Evolutionary conservation across 2,113 vertebrate species (phyloP).

Genomic region (Pseudorectes ferrugineus): DNA sequence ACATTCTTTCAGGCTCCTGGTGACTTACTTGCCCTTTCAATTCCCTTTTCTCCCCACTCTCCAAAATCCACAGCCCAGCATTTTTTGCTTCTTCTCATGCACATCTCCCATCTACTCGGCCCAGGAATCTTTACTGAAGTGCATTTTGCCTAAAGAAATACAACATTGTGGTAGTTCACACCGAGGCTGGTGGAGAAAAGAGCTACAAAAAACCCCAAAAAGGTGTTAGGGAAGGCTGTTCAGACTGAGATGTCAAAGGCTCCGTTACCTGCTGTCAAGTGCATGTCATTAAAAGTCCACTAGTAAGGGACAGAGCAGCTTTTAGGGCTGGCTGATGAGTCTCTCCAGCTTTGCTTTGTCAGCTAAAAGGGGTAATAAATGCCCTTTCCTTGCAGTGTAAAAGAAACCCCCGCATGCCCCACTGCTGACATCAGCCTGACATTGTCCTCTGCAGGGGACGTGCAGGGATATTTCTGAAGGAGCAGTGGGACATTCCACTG

Average conservation of each 20-base stretch:
- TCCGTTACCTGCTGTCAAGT: not conserved
- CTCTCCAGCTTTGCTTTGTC: constrained; percentile 22
- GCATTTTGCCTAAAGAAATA: not conserved
- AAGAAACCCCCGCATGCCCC: not conserved
- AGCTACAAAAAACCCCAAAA: not conserved
- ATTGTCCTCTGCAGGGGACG: constrained; percentile 23
- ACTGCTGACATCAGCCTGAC: constrained; percentile 42
- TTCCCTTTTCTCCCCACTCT: not conserved
- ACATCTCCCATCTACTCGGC: not conserved
- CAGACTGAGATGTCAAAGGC: not conserved
- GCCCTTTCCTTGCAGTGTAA: constrained; percentile 35
- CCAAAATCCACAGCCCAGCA: not conserved
- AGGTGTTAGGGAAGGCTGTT: not conserved
- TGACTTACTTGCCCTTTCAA: not conserved
- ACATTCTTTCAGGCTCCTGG: not conserved
- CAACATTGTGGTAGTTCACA: not conserved
- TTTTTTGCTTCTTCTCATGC: not conserved
- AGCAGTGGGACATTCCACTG: constrained; percentile 36
- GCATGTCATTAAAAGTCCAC: not conserved
- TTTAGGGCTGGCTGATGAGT: constrained; percentile 1
- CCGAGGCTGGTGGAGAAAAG: not conserved
- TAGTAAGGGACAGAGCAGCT: not conserved
- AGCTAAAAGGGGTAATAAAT: constrained; percentile 46
- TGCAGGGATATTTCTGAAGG: constrained; percentile 46
- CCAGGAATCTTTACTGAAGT: not conserved